Base-by-base conservation (phyloP, 2,113 vertebrate species). In the Ibidorhyncha struthersii region DNA sequence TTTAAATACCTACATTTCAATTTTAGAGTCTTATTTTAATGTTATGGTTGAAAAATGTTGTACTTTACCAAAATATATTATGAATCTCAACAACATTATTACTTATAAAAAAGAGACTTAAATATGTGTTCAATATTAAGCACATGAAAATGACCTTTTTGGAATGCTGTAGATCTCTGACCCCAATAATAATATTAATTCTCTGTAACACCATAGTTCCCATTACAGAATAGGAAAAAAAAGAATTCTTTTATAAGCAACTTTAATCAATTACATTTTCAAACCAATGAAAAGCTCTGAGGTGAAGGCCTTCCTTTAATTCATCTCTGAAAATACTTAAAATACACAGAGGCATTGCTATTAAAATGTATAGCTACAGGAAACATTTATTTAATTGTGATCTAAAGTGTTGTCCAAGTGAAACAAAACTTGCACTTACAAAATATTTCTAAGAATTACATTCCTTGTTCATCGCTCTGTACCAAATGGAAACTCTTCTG, bases 201-300 rank as follows among this genome's bases (percentile, higher is more conserved):
- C 69, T 97, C 93, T n/a, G 58, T 83, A 97, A 96, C 43, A 97
- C 27, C 86, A 78, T 49, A 92, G 56, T 88, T 97, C 62, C 79
- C 62, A 69, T 84, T 55, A 96, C 14, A 79, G 56, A 91, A 83
- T 29, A 78, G 19, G 19, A 40, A 93, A 89, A 94, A 87, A 43
- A 94, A 95, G 45, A 89, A 67, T 72, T 89, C 56, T 61, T 88
- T 93, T 55, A 91, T 91, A 97, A 82, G 25, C 87, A 91, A 90
- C 40, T 76, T 76, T 15, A 92, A 95, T 77, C 82, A 94, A 95
- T 84, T 95, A 93, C 17, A 96, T 96, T 97, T 97, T 93, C 15
- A 97, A 86, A 96, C 91, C 59, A 97, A 79, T 85, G 71, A 95
- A 96, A 95, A 93, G 50, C 23, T 93, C 72, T 91, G 93, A 11